Percentiles rank a stretch among this genome's conserved stretches.
Evolutionary conservation across 2,113 vertebrate species (phyloP).

Genomic region (Cyprinus carpio): DNA sequence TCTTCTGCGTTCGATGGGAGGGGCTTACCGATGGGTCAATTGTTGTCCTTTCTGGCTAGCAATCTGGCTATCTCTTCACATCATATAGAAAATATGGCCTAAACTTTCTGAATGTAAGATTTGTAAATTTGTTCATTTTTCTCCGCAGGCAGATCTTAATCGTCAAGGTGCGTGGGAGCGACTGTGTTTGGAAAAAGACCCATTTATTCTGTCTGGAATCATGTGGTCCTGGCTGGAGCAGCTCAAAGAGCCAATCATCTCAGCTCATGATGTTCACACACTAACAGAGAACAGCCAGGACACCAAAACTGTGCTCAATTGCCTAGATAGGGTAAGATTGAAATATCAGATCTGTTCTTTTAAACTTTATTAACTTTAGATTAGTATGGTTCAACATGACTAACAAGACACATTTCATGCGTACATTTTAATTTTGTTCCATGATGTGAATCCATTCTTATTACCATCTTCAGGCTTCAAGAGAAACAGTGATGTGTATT

Average conservation of each 20-base stretch:
- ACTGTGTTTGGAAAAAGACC: conserved; percentile 87
- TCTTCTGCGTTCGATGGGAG: no score
- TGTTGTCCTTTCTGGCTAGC: background rate
- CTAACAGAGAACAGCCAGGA: conserved; percentile 73
- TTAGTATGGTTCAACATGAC: background rate
- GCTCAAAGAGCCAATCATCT: conserved; percentile 89
- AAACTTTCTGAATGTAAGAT: background rate
- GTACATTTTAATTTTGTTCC: no score
- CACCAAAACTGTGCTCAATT: conserved; percentile 73
- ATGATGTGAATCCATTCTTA: background rate
- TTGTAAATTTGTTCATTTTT: background rate
- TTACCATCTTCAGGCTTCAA: conserved; percentile 74
- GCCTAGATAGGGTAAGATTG: conserved; percentile 80
- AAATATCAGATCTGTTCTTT: background rate
- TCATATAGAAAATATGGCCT: background rate
- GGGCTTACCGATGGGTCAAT: no score
- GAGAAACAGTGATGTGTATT: conserved; percentile 85
- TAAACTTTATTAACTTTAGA: background rate
- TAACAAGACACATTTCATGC: background rate
- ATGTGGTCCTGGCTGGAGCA: conserved; percentile 99
- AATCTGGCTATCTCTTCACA: background rate
- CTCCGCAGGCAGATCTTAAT: conserved; percentile 87
- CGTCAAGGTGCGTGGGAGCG: conserved; percentile 89
- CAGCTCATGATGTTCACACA: conserved; percentile 73
- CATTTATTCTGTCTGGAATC: conserved; percentile 85